A percentile compares a stretch with the other conserved stretches of the same genome.
phyloP scores from a whole-genome alignment of 2,113 vertebrate genomes.

The Crotalus helleri region DNA sequence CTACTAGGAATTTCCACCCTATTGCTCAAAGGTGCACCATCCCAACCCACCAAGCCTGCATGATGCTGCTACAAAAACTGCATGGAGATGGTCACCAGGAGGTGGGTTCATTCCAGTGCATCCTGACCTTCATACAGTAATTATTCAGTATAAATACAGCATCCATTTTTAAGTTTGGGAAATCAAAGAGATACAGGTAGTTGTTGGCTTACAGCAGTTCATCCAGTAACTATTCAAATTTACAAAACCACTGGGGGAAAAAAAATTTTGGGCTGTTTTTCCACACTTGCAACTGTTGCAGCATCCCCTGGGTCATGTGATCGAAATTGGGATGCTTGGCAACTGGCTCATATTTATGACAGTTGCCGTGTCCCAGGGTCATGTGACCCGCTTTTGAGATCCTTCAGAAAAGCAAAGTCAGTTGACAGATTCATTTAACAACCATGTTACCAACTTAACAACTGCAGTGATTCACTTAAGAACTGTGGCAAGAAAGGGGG shows the following conservation, averaged over 20 bases:
- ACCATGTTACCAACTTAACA: neutral
- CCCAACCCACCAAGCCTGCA: neutral
- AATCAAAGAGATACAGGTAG: neutral
- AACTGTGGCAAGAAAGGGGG: neutral
- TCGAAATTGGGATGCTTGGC: neutral
- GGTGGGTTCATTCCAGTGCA: neutral
- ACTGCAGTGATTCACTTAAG: neutral
- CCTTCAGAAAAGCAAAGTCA: neutral
- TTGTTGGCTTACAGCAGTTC: neutral
- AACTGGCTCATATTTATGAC: neutral
- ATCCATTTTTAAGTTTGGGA: neutral
- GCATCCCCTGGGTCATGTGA: neutral
- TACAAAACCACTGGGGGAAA: neutral
- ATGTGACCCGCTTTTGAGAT: neutral
- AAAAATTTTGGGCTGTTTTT: neutral
- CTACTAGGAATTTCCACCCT: neutral
- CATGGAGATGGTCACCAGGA: neutral
- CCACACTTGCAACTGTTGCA: neutral
- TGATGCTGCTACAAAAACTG: neutral
- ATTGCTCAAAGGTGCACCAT: neutral
- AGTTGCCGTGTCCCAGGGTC: neutral
- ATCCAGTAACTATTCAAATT: neutral
- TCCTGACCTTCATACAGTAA: neutral
- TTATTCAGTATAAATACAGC: neutral
- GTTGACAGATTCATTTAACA: neutral